These are phyloP conservation scores for Pteruthius melanotis DNA, from an alignment of 2,113 vertebrate genomes.

Conservation along the genomic window DNA sequence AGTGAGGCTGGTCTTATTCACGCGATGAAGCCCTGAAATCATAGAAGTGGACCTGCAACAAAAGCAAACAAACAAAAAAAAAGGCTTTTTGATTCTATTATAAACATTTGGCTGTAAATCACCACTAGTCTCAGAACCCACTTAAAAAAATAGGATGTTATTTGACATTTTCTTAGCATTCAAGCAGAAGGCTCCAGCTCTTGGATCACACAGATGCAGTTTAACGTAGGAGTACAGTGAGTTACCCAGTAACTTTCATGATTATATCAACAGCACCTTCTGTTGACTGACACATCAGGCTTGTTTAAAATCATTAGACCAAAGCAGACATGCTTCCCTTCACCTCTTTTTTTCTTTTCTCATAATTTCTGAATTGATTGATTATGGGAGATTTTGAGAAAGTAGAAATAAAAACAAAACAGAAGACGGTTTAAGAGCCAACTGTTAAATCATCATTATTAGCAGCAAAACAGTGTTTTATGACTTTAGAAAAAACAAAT, in stretches of 20 bases:
- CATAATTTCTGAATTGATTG: constrained; percentile 38
- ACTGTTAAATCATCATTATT: constrained; percentile 33
- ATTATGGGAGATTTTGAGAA: constrained; percentile 48
- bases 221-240: neutral
- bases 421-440: neutral
- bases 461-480: neutral
- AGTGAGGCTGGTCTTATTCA: neutral
- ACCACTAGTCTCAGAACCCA: neutral
- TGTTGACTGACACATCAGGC: constrained; percentile 35
- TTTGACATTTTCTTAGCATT: constrained; percentile 33
- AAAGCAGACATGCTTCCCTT: constrained; percentile 30
- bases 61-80: neutral
- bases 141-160: constrained; percentile 19
- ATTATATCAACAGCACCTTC: constrained; percentile 47
- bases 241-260: neutral
- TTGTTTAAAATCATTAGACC: constrained; percentile 48
- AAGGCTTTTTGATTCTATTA: neutral
- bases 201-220: neutral
- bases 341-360: neutral
- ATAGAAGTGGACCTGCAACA: neutral
- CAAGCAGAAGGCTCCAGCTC: constrained; percentile 1
- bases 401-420: neutral
- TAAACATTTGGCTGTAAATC: constrained; percentile 31
- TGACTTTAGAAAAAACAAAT: constrained; percentile 21
- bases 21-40: neutral